phyloP scores from a whole-genome alignment of 2,113 vertebrate genomes.

The Chaenogobius annularis region DNA sequence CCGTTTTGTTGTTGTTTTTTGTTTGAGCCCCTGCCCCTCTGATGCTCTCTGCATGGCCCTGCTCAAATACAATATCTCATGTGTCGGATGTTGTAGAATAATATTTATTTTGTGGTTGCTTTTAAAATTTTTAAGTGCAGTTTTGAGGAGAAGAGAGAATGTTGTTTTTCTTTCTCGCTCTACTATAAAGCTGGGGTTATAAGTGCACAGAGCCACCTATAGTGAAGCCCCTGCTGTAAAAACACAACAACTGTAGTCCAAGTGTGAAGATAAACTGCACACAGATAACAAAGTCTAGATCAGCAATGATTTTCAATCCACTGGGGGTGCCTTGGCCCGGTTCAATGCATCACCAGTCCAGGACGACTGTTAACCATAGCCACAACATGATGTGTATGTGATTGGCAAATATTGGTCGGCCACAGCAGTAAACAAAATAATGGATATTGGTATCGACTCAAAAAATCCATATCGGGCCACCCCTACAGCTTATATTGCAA shows the following conservation, averaged over 20 bases:
- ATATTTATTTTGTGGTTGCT: too few relatives aligned
- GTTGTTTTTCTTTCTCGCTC: neutral
- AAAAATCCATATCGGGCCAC: too few relatives aligned
- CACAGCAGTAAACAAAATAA: too few relatives aligned
- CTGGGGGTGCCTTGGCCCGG: neutral
- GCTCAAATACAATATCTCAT: too few relatives aligned
- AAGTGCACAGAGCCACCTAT: neutral
- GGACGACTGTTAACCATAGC: too few relatives aligned
- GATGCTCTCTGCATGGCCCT: too few relatives aligned
- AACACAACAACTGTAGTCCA: neutral
- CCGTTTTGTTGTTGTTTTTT: too few relatives aligned
- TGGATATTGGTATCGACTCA: too few relatives aligned
- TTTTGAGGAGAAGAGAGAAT: neutral
- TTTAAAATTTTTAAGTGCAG: neutral
- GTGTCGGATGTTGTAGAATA: too few relatives aligned
- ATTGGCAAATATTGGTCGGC: too few relatives aligned
- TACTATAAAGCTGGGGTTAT: neutral
- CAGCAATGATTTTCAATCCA: neutral
- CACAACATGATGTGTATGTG: too few relatives aligned
- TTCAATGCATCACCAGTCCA: neutral
- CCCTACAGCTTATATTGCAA: neutral
- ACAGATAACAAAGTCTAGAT: neutral
- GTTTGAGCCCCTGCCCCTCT: too few relatives aligned
- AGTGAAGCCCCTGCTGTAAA: neutral
- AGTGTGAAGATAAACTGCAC: neutral